Base-by-base conservation (phyloP, 2,888 invertebrate species). In the Hyposoter dolosus region DNA sequence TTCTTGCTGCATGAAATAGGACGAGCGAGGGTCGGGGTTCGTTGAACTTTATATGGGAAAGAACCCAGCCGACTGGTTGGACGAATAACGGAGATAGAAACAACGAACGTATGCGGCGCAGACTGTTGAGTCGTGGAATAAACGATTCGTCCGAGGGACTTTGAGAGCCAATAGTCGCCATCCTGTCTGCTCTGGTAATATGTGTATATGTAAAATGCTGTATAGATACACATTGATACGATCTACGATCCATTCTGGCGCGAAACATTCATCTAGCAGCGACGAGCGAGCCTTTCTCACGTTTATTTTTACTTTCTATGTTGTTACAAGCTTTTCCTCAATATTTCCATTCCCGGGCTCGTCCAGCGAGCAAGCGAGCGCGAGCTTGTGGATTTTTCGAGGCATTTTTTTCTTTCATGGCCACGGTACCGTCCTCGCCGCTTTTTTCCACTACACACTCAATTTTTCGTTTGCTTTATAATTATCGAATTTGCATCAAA, bases 41-140 rank as follows among this genome's bases (percentile, higher is more conserved):
- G 81, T 87, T 87, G 85, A 87, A 87, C 87, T 83, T 78, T 77
- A 81, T 50, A 50, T 75, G 69, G 60, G 68, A 69, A 79, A 85
- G 80, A 84, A 75, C 53, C 74, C 66, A 43, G 56, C 79, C 43
- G 43, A 65, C 43, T 78, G 43, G 69, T 68, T 40, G n/a, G 71
- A 35, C n/a, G 45, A 47, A 69, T 40, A 68, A 65, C 23, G 63
- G 47, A 78, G 72, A 78, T n/a, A 65, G 72, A 72, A 43, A 65
- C 63, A 50, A 72, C 63, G 45, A 71, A 63, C 76, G 12, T 28
- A 68, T n/a, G 47, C 40, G 35, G 5, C 5, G 66, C n/a, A 35
- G 65, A 45, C 35, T 56, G 45, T 28, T 28, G 32, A 45, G 74
- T 74, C 66, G 60, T 66, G 32, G 72, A 65, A 72, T 65, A 69